Evolutionary conservation across 2,888 invertebrate species (phyloP).

Genomic region (Sinodicranocentrus sp.): DNA sequence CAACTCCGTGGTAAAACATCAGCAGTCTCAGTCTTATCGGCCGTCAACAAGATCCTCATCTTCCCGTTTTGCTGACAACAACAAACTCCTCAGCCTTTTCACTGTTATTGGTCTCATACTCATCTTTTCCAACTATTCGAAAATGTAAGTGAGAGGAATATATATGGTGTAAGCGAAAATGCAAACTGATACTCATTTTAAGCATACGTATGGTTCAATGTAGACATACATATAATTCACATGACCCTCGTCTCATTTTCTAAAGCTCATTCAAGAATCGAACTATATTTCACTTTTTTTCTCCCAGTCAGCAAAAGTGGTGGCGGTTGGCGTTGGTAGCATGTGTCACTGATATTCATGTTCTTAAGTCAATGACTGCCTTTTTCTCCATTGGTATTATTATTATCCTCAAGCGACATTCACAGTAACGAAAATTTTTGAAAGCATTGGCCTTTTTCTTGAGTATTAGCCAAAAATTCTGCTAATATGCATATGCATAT

Average conservation of each 20-base stretch:
- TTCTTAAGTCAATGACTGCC: conserved; percentile 56
- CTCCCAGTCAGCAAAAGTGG: conserved; percentile 45
- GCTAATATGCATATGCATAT: no score
- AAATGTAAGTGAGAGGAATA: conserved; percentile 54
- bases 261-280: conserved; percentile 25
- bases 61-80: conserved; percentile 59
- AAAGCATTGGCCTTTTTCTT: conserved; percentile 53
- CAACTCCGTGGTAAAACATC: conserved; percentile 63
- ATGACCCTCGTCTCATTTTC: no score
- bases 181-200: conserved; percentile 15
- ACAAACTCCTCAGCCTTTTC: conserved; percentile 62
- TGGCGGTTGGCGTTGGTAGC: conserved; percentile 36
- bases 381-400: conserved; percentile 20
- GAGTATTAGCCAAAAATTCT: conserved; percentile 51
- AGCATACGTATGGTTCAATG: no score
- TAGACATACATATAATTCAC: no score
- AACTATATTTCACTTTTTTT: conserved; percentile 27
- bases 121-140: conserved; percentile 65
- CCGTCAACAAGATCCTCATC: conserved; percentile 64
- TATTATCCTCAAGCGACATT: conserved; percentile 30
- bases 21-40: conserved; percentile 39
- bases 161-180: neutral
- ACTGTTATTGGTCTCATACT: conserved; percentile 63
- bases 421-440: conserved; percentile 13
- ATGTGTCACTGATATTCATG: conserved; percentile 51